phyloP scores from a whole-genome alignment of 2,888 invertebrate species.

The Macrophya alboannulata region DNA sequence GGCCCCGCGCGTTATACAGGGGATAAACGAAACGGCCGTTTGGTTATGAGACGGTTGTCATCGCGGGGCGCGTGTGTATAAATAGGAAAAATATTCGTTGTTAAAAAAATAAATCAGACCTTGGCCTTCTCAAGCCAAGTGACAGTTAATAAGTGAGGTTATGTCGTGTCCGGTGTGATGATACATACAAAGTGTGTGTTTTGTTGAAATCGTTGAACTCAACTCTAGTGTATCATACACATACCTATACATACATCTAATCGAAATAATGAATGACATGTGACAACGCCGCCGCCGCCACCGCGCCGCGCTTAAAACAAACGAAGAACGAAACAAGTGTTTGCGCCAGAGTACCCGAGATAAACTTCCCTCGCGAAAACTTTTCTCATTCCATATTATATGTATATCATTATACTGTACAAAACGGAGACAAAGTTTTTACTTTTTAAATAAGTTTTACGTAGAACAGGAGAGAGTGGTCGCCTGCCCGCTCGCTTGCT shows the following conservation, averaged over 20 bases:
- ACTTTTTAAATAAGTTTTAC: background rate
- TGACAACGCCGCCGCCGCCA: conserved; percentile 35
- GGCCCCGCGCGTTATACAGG: conserved; percentile 66
- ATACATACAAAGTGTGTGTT: conserved; percentile 8
- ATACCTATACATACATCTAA: background rate
- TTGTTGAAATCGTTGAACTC: conserved; percentile 43
- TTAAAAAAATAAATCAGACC: background rate
- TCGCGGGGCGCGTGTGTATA: conserved; percentile 38
- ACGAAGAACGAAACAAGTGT: background rate
- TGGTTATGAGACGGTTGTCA: conserved; percentile 34
- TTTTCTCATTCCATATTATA: background rate
- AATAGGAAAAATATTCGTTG: background rate
- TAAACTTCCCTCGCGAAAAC: background rate
- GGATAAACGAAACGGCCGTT: conserved; percentile 63
- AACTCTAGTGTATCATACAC: background rate
- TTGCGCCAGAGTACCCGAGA: conserved; percentile 9
- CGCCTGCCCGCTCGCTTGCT: background rate
- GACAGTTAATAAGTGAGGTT: conserved; percentile 54
- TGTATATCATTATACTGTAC: background rate
- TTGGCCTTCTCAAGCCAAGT: background rate
- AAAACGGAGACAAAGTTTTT: background rate
- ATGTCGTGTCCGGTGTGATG: conserved; percentile 31
- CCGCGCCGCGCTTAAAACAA: conserved; percentile 10
- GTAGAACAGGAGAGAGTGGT: background rate
- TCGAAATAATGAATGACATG: conserved; percentile 38